These are phyloP conservation scores for Myrmecophaga tridactyla DNA, from an alignment of 2,113 vertebrate species.

Conservation along the genomic window DNA sequence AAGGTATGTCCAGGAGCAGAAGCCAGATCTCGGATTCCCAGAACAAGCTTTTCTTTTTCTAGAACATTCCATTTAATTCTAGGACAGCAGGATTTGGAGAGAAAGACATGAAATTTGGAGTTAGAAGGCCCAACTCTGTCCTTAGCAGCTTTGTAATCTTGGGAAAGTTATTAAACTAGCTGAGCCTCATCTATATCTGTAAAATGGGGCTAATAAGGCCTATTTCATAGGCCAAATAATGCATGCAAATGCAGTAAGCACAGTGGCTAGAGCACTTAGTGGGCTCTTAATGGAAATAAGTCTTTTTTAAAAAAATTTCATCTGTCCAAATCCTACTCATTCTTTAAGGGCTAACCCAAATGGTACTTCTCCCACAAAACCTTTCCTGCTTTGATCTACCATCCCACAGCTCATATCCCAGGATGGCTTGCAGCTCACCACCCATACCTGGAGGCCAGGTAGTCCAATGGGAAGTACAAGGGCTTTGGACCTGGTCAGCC, in stretches of 20 bases:
- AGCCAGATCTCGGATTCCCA: not conserved
- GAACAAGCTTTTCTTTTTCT: not conserved
- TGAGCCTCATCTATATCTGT: not conserved
- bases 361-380: not conserved
- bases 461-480: too few species aligned
- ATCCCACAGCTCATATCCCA: not conserved
- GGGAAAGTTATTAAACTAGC: not conserved
- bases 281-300: not conserved
- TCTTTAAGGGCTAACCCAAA: not conserved
- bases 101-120: not conserved
- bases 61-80: not conserved
- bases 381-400: not conserved
- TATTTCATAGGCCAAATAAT: not conserved
- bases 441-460: not conserved
- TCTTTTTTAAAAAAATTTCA: not conserved
- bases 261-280: not conserved
- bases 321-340: not conserved
- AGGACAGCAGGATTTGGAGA: not conserved
- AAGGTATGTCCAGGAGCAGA: not conserved
- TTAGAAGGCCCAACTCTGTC: not conserved
- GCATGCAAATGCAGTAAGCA: not conserved
- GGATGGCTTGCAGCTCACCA: not conserved
- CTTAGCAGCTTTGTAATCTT: not conserved
- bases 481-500: not conserved
- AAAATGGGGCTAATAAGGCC: not conserved